phyloP scores from a whole-genome alignment of 2,797 vertebrate genomes.

The Falco novaeseelandiae region DNA sequence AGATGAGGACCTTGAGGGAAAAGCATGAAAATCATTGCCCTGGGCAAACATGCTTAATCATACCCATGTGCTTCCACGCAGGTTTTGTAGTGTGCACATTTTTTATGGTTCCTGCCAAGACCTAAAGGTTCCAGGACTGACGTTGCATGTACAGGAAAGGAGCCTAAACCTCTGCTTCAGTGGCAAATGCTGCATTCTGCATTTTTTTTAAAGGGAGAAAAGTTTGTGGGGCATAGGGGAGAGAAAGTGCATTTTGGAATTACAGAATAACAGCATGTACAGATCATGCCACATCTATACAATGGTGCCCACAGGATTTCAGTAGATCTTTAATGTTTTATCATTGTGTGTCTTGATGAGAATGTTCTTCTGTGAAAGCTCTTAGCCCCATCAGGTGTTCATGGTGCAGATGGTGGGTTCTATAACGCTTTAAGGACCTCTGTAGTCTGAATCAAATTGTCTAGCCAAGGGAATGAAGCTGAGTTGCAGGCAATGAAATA shows the following conservation, averaged over 20 bases:
- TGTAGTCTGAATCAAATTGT: neutral
- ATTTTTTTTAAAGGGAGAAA: neutral
- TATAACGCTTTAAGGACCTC: neutral
- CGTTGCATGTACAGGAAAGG: neutral
- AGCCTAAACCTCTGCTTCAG: neutral
- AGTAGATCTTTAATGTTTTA: neutral
- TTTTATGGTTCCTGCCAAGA: neutral
- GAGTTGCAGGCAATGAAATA: neutral
- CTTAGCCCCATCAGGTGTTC: neutral
- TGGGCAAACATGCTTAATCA: neutral
- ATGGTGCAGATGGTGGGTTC: neutral
- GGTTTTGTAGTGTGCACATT: neutral
- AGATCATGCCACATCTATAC: neutral
- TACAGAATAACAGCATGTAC: neutral
- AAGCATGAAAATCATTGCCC: neutral
- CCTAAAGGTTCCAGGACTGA: neutral
- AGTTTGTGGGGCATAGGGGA: neutral
- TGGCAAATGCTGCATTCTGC: fast-evolving
- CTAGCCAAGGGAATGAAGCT: neutral
- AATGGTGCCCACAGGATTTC: neutral
- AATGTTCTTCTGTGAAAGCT: neutral
- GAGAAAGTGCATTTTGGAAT: neutral
- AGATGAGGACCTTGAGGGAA: neutral
- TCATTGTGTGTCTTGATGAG: neutral
- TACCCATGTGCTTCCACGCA: neutral